Conservation (phyloP, 1,140 invertebrate species). For the Trachelipus rathkii region DNA sequence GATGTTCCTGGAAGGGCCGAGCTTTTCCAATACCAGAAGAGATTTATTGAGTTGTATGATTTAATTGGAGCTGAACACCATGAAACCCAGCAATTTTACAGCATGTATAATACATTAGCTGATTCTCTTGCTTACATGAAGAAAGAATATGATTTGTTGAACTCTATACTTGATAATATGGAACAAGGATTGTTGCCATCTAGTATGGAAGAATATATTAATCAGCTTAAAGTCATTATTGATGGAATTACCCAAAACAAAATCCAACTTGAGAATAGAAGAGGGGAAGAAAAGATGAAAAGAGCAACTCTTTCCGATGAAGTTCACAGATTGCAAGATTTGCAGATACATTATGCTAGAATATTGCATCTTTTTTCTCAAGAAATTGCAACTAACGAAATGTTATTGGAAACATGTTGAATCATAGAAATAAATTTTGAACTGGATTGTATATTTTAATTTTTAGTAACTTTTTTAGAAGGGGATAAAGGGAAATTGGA, state of each 20-base stretch:
- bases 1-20: slow-evolving; percentile 87
- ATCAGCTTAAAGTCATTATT: background rate
- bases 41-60: slow-evolving; percentile 86
- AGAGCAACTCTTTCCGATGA: background rate
- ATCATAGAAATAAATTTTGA: background rate
- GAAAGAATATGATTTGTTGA: slow-evolving; percentile 84
- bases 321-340: background rate
- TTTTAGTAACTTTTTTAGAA: no score
- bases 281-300: background rate
- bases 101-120: slow-evolving; percentile 90
- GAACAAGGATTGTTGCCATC: slow-evolving; percentile 53
- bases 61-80: slow-evolving; percentile 87
- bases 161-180: slow-evolving; percentile 92
- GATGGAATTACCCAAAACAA: background rate
- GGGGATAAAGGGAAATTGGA: no score
- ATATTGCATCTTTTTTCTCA: background rate
- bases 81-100: slow-evolving; percentile 96
- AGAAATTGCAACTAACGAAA: slow-evolving; percentile 7
- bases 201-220: background rate
- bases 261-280: background rate
- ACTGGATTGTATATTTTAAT: no score
- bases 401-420: background rate
- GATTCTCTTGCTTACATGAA: slow-evolving; percentile 86
- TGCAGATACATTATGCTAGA: background rate
- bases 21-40: slow-evolving; percentile 85